Evolutionary conservation across 2,888 invertebrate species (phyloP), one percentile per base, ranked within the genome.

Genomic region (Orthosia gothica): DNA sequence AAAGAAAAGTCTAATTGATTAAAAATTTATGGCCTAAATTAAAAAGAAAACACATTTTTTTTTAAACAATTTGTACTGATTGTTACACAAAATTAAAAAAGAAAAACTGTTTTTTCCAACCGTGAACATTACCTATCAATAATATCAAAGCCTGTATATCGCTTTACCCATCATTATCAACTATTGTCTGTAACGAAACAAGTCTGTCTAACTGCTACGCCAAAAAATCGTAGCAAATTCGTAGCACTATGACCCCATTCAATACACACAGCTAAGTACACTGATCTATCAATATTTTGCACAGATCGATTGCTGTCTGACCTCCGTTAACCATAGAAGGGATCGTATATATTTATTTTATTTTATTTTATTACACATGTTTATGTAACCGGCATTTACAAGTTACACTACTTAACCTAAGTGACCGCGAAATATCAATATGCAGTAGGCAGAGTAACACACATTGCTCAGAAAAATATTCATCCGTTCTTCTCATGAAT

Each of bases 391-490:
- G 47, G 23, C 40, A 47, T 62, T 57, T 15, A 74, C 40, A 59
- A 71, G 26, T 23, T 54, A 74, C 54, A 32, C 18, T 45, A 26
- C 32, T 68, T 70, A 47, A 63, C 66, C 50, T 58, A 55, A 52
- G 58, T 78, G 45, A 58, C 57, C 57, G 26, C 63, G 18, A 64
- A 67, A 69, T 69, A 83, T 71, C 58, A 77, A 77, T 68, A 68
- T 65, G 49, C 20, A 65, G 20, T 54, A 65, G 47, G 61, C 5
- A 72, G 18, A 67, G 20, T 45, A 45, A 58, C 57, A 55, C 26
- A 45, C n/a, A 3, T 59, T 66, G 47, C 20, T 58, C 32, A 64
- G 54, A 75, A 68, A 70, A 79, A 83, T 74, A 83, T 66, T 79
- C 59, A 70, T 79, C 23, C 58, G 13, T 55, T 67, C 65, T 50